phyloP scores from a whole-genome alignment of 2,888 invertebrate genomes.

The Dromius quadrimaculatus region DNA sequence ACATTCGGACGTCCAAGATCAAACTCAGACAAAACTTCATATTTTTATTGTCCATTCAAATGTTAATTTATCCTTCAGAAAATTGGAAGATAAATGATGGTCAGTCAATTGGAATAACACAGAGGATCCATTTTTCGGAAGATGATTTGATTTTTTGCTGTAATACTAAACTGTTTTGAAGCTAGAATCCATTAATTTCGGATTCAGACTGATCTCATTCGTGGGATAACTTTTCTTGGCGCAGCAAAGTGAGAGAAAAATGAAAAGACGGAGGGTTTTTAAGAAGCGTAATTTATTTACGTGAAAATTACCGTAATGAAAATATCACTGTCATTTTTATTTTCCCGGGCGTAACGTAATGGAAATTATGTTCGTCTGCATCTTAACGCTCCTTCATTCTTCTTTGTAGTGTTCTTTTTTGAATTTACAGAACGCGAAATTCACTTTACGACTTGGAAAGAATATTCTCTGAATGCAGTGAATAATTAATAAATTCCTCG shows the following conservation, averaged over 20 bases:
- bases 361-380: constrained; percentile 42
- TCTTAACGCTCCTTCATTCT: constrained; percentile 2
- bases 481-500: constrained; percentile 29
- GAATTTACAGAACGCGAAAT: constrained; percentile 23
- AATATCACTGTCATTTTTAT: constrained; percentile 63
- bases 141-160: neutral
- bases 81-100: neutral
- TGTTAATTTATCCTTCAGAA: neutral
- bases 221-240: constrained; percentile 40
- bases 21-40: no score
- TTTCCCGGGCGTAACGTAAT: constrained; percentile 60
- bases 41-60: neutral
- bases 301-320: constrained; percentile 63
- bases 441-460: constrained; percentile 40
- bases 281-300: constrained; percentile 61
- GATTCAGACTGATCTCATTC: constrained; percentile 19
- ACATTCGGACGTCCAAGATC: neutral
- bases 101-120: neutral
- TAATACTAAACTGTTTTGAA: constrained; percentile 7
- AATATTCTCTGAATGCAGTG: constrained; percentile 26
- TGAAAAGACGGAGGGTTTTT: constrained; percentile 55
- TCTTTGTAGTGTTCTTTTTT: constrained; percentile 11
- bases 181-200: constrained; percentile 40
- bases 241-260: no score
- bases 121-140: neutral